A percentile compares a stretch with the other conserved stretches of the same genome.
Evolutionary conservation across 2,888 invertebrate species (phyloP).

Genomic region (Andrena fulva): DNA sequence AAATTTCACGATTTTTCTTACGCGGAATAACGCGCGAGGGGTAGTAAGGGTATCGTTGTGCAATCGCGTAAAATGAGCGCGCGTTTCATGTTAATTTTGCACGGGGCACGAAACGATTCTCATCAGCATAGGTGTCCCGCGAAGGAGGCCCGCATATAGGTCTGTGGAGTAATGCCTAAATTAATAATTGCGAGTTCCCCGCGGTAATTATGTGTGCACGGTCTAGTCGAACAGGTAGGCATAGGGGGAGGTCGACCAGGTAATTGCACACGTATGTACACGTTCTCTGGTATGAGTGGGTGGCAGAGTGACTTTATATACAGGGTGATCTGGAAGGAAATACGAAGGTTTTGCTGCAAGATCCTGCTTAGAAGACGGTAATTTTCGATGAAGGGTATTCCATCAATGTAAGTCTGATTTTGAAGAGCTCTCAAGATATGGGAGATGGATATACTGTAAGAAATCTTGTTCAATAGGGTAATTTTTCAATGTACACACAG

Average conservation of each 20-base stretch:
- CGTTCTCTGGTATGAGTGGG: slow-evolving; percentile 31
- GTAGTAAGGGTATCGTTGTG: not conserved
- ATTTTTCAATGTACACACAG: no score
- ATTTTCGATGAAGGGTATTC: no score
- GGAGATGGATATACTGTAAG: no score
- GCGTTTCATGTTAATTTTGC: slow-evolving; percentile 33
- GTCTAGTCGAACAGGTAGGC: slow-evolving; percentile 42
- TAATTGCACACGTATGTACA: slow-evolving; percentile 63
- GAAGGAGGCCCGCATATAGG: slow-evolving; percentile 57
- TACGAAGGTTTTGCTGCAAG: no score
- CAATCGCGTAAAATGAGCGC: slow-evolving; percentile 2
- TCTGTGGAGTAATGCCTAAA: slow-evolving; percentile 67
- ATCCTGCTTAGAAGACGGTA: no score
- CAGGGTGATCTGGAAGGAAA: not conserved
- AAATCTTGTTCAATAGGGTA: no score
- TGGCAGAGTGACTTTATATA: slow-evolving; percentile 2
- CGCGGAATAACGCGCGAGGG: not conserved
- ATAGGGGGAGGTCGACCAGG: slow-evolving; percentile 25
- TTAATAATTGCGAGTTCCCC: slow-evolving; percentile 65
- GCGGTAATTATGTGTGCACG: slow-evolving; percentile 66
- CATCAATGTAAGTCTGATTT: no score
- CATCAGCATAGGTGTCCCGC: slow-evolving; percentile 27
- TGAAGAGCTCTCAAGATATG: no score
- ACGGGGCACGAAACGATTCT: slow-evolving; percentile 24
- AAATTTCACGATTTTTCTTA: not conserved